Conservation (phyloP, 2,888 invertebrate species). For the Cerastis rubricosa region DNA sequence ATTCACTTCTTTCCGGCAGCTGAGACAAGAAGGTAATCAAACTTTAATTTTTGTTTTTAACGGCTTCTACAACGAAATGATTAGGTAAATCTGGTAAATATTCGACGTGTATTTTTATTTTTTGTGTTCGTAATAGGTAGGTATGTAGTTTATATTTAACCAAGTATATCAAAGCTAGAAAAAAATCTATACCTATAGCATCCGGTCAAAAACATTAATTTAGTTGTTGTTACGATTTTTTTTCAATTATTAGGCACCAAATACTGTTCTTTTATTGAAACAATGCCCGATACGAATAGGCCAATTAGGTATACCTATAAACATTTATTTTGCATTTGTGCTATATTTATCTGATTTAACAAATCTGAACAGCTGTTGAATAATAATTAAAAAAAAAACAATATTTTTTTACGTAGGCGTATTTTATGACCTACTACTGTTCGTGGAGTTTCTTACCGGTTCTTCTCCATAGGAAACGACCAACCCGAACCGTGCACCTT, state of each 20-base stretch:
- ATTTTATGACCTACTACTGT: no score
- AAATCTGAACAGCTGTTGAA: neutral
- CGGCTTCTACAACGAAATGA: neutral
- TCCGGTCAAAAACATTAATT: neutral
- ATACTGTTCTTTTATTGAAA: neutral
- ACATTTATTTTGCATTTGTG: no score
- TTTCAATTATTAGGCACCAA: neutral
- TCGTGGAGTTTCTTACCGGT: no score
- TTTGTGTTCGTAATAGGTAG: neutral
- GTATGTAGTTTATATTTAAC: neutral
- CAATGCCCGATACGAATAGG: neutral
- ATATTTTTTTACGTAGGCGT: no score
- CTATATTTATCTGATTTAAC: neutral
- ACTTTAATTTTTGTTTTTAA: neutral
- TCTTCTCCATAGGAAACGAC: no score
- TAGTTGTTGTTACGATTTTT: neutral
- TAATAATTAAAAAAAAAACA: neutral
- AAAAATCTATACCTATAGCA: neutral
- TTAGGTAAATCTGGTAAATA: neutral
- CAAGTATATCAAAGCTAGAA: neutral
- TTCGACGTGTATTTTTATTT: neutral
- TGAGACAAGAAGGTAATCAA: conserved; percentile 25
- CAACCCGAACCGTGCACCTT: no score
- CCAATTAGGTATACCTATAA: neutral
- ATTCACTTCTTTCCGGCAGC: conserved; percentile 21